Base-by-base conservation (phyloP, 2,797 vertebrate species). In the Premnoplex brunnescens region DNA sequence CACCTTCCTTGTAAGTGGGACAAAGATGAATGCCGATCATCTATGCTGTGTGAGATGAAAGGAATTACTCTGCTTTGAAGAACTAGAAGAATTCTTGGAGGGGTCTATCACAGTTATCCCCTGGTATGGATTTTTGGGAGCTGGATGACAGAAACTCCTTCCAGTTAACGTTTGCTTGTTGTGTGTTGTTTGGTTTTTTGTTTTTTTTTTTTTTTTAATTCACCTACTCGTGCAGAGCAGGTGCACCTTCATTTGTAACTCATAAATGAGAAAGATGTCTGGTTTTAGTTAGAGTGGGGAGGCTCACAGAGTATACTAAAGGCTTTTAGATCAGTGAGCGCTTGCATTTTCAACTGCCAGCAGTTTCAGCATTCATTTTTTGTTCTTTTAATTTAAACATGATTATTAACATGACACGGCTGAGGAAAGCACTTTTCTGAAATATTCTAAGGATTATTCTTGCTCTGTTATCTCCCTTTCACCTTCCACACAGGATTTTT, bases 381-480 rank as follows among this genome's bases (percentile, higher is more conserved):
- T 72, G 34, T 78, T 6, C 11, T 88, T 91, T 55, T 91, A 75
- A 94, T 94, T 95, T 91, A 89, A 90, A 92, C 39, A n/a, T 87
- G 55, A 80, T 94, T 95, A 93, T 96, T 94, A 91, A 78, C 32
- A 83, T 87, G 39, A n/a, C 49, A 51, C 10, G 64, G 52, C 81
- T 78, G 73, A 88, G 66, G 26, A 92, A 82, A 46, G 66, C 68
- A 79, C 58, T 86, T 89, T 68, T 28, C 59, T 90, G 62, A 92
- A 95, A 64, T 88, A 75, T 88, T 92, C 71, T 2, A 6, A 51
- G 48, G 72, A 77, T 93, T 93, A 90, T 85, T 95, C n/a, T 51
- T 90, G 27, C 58, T 94, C 88, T 37, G 51, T 91, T 94, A 86
- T 79, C 69, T 94, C 77, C 73, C 43, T 55, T 83, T 88, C 62